Evolutionary conservation across 35 echinoderm and acorn worm genomes (phyloP).

Genomic region (Ptychodera flava): DNA sequence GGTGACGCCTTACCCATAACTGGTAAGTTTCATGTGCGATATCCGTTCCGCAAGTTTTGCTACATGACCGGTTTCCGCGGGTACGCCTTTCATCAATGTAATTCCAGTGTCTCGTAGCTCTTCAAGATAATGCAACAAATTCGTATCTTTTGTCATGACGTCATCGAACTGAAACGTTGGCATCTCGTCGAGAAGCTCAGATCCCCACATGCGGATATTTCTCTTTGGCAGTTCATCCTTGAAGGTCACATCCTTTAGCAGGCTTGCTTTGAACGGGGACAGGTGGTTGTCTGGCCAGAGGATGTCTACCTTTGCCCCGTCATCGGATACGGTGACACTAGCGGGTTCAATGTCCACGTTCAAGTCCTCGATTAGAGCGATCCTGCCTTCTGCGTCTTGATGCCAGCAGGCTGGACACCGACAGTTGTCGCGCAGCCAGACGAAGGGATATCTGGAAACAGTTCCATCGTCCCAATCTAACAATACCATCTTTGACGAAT

Average conservation of each 20-base stretch:
- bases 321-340: not conserved
- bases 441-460: conserved; percentile 30
- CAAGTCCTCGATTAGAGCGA: conserved; percentile 31
- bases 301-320: not conserved
- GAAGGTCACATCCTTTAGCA: not conserved
- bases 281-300: conserved; percentile 26
- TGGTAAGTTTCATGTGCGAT: not conserved
- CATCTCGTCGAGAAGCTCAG: conserved; percentile 32
- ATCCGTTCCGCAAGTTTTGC: not conserved
- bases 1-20: not conserved
- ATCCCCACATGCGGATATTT: conserved; percentile 15
- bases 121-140: not conserved
- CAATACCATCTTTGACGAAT: not conserved
- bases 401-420: conserved; percentile 46
- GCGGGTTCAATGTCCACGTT: conserved; percentile 42
- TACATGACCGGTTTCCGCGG: not conserved
- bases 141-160: conserved; percentile 17
- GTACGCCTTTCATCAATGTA: not conserved
- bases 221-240: not conserved
- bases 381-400: conserved; percentile 15
- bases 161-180: conserved; percentile 31
- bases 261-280: not conserved
- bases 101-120: not conserved
- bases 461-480: conserved; percentile 36
- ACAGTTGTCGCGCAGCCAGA: conserved; percentile 45